These are phyloP conservation scores for Geophilus truncorum DNA, from an alignment of 2,888 invertebrate genomes.

Conservation along the genomic window DNA sequence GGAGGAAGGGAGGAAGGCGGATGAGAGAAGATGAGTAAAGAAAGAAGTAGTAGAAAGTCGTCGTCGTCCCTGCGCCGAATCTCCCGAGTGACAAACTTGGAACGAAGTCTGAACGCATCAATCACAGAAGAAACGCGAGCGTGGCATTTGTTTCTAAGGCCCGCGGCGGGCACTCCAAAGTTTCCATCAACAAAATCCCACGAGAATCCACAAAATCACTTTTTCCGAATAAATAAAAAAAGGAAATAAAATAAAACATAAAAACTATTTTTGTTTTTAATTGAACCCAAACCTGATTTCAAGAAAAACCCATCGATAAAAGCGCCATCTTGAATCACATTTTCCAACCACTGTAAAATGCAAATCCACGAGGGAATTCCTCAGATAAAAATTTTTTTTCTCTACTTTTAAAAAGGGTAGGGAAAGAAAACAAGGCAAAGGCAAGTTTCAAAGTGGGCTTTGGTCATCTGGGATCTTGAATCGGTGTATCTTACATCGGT, in stretches of 20 bases:
- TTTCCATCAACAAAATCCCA: constrained; percentile 9
- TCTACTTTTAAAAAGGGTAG: background rate
- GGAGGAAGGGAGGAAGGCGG: background rate
- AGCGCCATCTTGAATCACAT: background rate
- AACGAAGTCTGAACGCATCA: constrained; percentile 22
- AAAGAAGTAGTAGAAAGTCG: background rate
- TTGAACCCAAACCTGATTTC: background rate
- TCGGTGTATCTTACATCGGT: constrained; percentile 13
- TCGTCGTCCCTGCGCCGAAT: background rate
- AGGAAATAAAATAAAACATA: too few species aligned
- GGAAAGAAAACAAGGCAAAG: background rate
- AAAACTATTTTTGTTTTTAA: too few species aligned
- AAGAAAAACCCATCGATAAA: background rate
- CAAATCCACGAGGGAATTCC: background rate
- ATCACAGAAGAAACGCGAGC: constrained; percentile 27
- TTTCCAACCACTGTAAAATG: background rate
- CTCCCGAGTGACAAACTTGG: constrained; percentile 24
- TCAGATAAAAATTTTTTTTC: background rate
- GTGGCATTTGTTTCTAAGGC: constrained; percentile 21
- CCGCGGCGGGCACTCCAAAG: constrained; percentile 24
- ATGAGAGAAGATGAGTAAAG: background rate
- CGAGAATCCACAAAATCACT: background rate
- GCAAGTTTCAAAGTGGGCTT: constrained; percentile 11
- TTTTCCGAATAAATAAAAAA: too few species aligned
- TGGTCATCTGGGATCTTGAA: background rate